Evolutionary conservation across 1,140 invertebrate species (phyloP).

Genomic region (Neelides sp.): DNA sequence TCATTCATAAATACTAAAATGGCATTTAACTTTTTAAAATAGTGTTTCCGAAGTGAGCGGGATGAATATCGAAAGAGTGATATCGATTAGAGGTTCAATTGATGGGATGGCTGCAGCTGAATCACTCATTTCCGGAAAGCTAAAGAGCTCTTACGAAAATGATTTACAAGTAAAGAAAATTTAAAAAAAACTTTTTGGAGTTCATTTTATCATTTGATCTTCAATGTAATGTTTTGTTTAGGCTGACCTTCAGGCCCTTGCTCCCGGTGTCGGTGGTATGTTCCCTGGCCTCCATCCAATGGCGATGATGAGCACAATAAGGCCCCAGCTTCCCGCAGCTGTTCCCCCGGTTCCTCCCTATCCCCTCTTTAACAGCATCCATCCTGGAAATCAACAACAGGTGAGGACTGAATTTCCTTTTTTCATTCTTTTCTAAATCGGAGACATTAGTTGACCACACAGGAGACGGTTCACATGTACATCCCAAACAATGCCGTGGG

Average conservation of each 20-base stretch:
- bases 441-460: no score
- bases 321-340: slow-evolving; percentile 10
- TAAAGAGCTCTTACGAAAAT: slow-evolving; percentile 90
- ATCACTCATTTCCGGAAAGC: slow-evolving; percentile 81
- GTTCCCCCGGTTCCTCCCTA: slow-evolving; percentile 14
- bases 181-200: no score
- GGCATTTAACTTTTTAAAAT: no score
- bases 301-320: slow-evolving; percentile 85
- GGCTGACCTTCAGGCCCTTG: slow-evolving; percentile 13
- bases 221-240: background rate
- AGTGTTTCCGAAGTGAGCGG: no score
- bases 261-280: slow-evolving; percentile 43
- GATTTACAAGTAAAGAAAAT: no score
- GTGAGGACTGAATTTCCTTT: background rate
- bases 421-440: background rate
- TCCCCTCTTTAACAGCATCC: slow-evolving; percentile 26
- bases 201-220: no score
- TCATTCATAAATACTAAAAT: no score
- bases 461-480: slow-evolving; percentile 85
- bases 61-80: slow-evolving; percentile 74
- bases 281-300: slow-evolving; percentile 88
- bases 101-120: slow-evolving; percentile 88
- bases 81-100: slow-evolving; percentile 82
- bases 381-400: background rate
- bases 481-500: slow-evolving; percentile 95